These are phyloP conservation scores for Sarcoramphus papa DNA, from an alignment of 2,797 vertebrate genomes.

Conservation along the genomic window DNA sequence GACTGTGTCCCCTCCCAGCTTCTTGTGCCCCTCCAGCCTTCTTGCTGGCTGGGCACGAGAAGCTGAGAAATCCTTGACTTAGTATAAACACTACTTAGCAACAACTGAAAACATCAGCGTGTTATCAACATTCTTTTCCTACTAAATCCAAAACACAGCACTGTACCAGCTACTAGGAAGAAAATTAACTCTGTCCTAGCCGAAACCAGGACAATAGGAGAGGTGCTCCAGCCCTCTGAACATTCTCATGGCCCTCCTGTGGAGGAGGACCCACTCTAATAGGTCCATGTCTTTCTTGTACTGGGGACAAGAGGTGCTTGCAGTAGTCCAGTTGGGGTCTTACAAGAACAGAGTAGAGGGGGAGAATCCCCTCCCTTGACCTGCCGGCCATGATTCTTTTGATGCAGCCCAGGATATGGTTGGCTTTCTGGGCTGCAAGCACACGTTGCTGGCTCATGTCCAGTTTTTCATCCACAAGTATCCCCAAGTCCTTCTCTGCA, in stretches of 20 bases:
- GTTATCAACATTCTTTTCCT: too few relatives aligned
- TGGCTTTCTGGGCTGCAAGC: not conserved
- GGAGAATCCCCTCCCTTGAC: not conserved
- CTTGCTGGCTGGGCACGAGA: too few relatives aligned
- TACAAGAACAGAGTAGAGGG: rapidly evolving
- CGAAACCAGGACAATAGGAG: too few relatives aligned
- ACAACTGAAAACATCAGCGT: too few relatives aligned
- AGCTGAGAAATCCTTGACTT: too few relatives aligned
- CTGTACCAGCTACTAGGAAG: too few relatives aligned
- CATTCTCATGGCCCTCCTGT: not conserved
- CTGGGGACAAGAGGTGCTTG: not conserved
- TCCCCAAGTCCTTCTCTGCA: not conserved
- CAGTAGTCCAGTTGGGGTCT: not conserved
- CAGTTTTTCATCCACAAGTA: not conserved
- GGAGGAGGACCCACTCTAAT: not conserved
- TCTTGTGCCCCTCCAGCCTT: too few relatives aligned
- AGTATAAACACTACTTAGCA: too few relatives aligned
- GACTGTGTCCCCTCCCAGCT: too few relatives aligned
- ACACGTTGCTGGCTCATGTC: rapidly evolving
- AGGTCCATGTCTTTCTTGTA: not conserved
- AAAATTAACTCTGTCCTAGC: too few relatives aligned
- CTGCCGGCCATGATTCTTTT: not conserved
- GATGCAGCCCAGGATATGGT: not conserved
- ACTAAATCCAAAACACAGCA: too few relatives aligned
- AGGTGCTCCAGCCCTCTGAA: not conserved